Base-by-base conservation (phyloP, 2,888 invertebrate genomes). In the Agriopis leucophaearia region DNA sequence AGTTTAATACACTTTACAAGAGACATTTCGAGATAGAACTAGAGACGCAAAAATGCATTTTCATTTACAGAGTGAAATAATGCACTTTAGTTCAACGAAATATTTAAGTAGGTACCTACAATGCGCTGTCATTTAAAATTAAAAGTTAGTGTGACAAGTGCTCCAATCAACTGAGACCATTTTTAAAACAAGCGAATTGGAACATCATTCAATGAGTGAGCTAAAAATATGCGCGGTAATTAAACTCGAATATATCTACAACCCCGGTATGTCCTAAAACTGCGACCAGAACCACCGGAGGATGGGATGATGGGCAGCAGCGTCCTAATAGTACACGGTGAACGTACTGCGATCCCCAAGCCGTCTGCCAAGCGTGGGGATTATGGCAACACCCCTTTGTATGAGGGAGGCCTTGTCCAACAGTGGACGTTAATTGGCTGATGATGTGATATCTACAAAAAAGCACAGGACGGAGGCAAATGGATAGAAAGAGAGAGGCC, bases 181-280 rank as follows among this genome's bases (percentile, higher is more conserved):
- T 66, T 64, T 66, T 66, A 66, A 60, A 60, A 52, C 54, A n/a
- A 51, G 52, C 58, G 16, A 65, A 69, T 64, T 61, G 57, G 57
- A 35, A 68, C 64, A 52, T 59, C 62, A 58, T 51, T 62, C 59
- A 57, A 42, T 48, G 15, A 54, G 48, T 45, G 15, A 16, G 42
- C 36, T 60, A 45, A 61, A 66, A 66, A 65, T 67, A 63, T 4
- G 62, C 61, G 59, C 69, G 70, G 71, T 72, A 71, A 70, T 51
- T 36, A 36, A n/a, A 36, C 51, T 12, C n/a, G 35, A 1, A 36
- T n/a, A 13, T 10, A 35, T 7, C 13, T 50, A 13, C 13, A 35
- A 50, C 18, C n/a, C n/a, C n/a, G n/a, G n/a, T n/a, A n/a, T n/a
- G n/a, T n/a, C n/a, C n/a, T n/a, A n/a, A n/a, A n/a, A n/a, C n/a